Evolutionary conservation across 2,888 invertebrate species (phyloP), one percentile per base, ranked within the genome.

Genomic region (Endotricha flammealis): DNA sequence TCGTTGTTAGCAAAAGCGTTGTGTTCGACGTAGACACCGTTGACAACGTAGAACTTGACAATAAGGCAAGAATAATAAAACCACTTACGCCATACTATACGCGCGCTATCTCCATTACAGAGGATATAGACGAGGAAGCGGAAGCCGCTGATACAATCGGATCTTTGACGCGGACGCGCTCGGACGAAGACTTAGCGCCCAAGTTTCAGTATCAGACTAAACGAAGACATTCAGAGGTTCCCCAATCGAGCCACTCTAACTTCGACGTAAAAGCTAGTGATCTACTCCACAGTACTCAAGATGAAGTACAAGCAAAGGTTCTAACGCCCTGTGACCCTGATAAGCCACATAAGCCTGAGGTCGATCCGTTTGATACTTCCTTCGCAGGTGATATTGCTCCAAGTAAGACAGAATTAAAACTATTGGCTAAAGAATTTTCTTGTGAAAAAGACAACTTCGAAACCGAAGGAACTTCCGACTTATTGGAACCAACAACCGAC

Each of bases 351-450:
- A 60, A 75, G 32, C 80, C 85, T 39, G 85, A 91, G 50, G 70
- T 79, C 5, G 95, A 95, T 81, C 96, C 96, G 0, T 96, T 96
- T 65, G 96, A 96, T 64, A 96, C 96, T 0, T 94, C 95, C 0
- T 93, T 94, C 53, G 94, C 94, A 0, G 88, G 86, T 38, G 92
- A 93, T 60, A 90, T 94, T 36, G 82, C 90, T 32, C 95, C 94
- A 0, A 93, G 95, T 2, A 92, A 90, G 72, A 92, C 94, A 1
- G 95, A 95, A 69, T 80, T 95, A 6, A 93, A 92, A 64, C 72
- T 94, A 23, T 64, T 95, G 11, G 94, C 94, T 50, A 92, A 89
- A 65, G 94, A 94, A 64, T 85, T 95, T 39, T 91, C 92, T 50
- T 87, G 90, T 39, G 79, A 87, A 32, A 79, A 80, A 4, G 55